phyloP scores from a whole-genome alignment of 2,888 invertebrate genomes.

The Campopleginae sp. region DNA sequence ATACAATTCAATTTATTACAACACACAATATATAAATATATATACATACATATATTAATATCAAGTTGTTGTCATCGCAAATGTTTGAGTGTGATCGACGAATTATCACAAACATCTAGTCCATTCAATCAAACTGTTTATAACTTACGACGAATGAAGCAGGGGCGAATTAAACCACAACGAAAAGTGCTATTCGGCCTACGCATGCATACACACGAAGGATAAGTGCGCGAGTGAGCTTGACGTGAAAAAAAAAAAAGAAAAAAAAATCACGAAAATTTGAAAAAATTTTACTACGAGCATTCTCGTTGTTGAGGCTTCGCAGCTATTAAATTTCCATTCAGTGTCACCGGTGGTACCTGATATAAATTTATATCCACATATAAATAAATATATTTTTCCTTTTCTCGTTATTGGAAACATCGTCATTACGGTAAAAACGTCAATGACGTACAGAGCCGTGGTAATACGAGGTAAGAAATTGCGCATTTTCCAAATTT shows the following conservation, averaged over 20 bases:
- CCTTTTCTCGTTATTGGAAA: conserved; percentile 43
- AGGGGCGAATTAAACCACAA: conserved; percentile 65
- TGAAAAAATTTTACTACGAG: conserved; percentile 12
- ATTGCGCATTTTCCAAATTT: conserved; percentile 23
- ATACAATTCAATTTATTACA: conserved; percentile 64
- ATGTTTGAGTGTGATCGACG: conserved; percentile 70
- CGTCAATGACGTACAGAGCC: conserved; percentile 58
- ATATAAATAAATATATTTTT: conserved; percentile 44
- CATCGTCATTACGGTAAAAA: conserved; percentile 54
- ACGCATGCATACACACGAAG: conserved; percentile 68
- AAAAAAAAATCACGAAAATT: conserved; percentile 23
- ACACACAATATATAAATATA: not conserved
- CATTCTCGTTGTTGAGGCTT: conserved; percentile 46
- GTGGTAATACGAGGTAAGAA: conserved; percentile 64
- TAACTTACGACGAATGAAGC: conserved; percentile 53
- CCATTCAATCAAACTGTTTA: conserved; percentile 47
- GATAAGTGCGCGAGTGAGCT: conserved; percentile 59
- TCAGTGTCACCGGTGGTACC: conserved; percentile 67
- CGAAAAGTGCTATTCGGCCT: conserved; percentile 73
- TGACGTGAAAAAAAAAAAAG: conserved; percentile 28
- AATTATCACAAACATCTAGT: conserved; percentile 66
- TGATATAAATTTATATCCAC: conserved; percentile 50
- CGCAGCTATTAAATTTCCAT: conserved; percentile 53
- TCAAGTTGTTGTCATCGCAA: conserved; percentile 71
- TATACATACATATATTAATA: conserved; percentile 65